Evolutionary conservation across 2,113 vertebrate genomes (phyloP).

Genomic region (Pelusios castaneus): DNA sequence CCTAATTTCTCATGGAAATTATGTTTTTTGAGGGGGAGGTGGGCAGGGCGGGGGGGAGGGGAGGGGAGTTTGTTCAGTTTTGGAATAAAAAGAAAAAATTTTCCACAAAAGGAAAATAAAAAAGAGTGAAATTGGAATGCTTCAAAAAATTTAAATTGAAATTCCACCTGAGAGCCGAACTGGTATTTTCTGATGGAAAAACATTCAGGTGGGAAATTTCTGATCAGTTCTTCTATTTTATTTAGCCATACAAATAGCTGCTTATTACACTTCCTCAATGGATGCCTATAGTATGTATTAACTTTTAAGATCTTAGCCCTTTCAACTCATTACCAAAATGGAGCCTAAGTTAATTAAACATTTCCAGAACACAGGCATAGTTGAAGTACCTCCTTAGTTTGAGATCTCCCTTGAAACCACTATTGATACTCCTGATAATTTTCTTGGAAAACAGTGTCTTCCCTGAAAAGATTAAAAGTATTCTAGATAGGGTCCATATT

Average conservation of each 20-base stretch:
- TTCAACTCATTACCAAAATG: not conserved
- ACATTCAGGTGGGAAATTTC: not conserved
- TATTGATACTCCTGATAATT: not conserved
- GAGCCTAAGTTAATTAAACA: not conserved
- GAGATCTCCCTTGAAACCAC: not conserved
- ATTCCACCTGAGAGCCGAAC: not conserved
- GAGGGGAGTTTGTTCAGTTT: not conserved
- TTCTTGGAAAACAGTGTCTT: not conserved
- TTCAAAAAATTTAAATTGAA: not conserved
- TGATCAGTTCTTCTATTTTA: not conserved
- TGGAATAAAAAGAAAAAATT: not conserved
- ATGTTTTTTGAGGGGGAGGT: not conserved
- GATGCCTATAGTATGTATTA: rapidly evolving
- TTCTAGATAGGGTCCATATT: not conserved
- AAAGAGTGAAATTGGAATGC: not conserved
- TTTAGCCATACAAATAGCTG: not conserved
- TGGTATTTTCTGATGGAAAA: not conserved
- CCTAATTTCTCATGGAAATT: not conserved
- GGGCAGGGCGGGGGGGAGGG: rapidly evolving
- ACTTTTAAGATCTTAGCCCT: not conserved
- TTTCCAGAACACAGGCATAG: not conserved
- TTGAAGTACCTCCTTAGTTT: not conserved
- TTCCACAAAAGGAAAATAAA: not conserved
- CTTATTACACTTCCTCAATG: not conserved
- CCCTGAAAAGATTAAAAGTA: not conserved